Percentiles rank a stretch among this genome's conserved stretches.
These are phyloP conservation scores for Drosophila melanica DNA, from an alignment of 1,140 invertebrate species.

Conservation along the genomic window DNA sequence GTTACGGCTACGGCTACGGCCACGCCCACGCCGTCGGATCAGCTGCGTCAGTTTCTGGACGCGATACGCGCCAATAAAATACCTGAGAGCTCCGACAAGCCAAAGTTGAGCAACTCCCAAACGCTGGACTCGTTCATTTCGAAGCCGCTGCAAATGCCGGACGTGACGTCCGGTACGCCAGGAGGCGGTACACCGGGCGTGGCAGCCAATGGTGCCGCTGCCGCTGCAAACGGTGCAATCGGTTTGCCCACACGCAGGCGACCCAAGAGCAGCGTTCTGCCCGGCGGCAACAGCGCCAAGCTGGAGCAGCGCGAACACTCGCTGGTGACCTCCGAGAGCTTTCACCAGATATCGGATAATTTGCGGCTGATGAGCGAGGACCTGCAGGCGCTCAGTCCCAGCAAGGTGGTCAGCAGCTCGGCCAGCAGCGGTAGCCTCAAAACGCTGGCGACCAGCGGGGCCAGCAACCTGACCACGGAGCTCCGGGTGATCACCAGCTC, in stretches of 20 bases:
- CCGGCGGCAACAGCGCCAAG: slow-evolving; percentile 39
- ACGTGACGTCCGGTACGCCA: slow-evolving; percentile 75
- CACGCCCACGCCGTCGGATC: slow-evolving; percentile 80
- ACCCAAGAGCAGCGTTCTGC: slow-evolving; percentile 70
- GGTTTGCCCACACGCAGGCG: slow-evolving; percentile 62
- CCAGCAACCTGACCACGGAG: slow-evolving; percentile 55
- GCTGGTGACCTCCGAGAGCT: slow-evolving; percentile 78
- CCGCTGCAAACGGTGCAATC: background rate
- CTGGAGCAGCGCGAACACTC: slow-evolving; percentile 73
- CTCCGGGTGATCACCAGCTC: slow-evolving; percentile 72
- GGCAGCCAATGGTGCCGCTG: background rate
- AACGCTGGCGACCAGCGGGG: slow-evolving; percentile 49
- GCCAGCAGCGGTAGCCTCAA: slow-evolving; percentile 70
- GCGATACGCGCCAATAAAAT: slow-evolving; percentile 83
- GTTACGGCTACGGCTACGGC: slow-evolving; percentile 3
- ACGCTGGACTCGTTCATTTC: slow-evolving; percentile 80
- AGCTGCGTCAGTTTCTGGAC: slow-evolving; percentile 79
- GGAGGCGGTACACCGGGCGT: slow-evolving; percentile 16
- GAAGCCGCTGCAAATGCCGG: slow-evolving; percentile 80
- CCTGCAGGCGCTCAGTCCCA: slow-evolving; percentile 79
- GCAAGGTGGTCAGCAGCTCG: slow-evolving; percentile 64
- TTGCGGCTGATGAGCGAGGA: slow-evolving; percentile 83
- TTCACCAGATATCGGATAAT: slow-evolving; percentile 83
- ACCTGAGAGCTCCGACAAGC: slow-evolving; percentile 73
- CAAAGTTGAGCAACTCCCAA: slow-evolving; percentile 77